Evolutionary conservation across 2,113 vertebrate species (phyloP).

Genomic region (Ammodytes dubius): DNA sequence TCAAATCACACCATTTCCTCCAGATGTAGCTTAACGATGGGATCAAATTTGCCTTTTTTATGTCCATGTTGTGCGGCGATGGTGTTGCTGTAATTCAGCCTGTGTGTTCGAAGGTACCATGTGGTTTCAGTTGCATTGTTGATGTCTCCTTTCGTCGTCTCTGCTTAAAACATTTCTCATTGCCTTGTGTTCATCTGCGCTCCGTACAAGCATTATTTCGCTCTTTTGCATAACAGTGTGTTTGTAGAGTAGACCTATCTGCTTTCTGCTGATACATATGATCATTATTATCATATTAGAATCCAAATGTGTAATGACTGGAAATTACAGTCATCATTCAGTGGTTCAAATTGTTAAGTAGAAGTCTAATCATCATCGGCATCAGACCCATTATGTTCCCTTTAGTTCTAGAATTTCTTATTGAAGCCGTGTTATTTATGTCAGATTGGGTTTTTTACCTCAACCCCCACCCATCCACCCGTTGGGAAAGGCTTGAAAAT

Average conservation of each 20-base stretch:
- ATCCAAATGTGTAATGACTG: slow-evolving; percentile 25
- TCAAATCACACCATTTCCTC: slow-evolving; percentile 20
- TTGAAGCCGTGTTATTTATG: slow-evolving; percentile 53
- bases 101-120: neutral
- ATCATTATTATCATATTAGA: slow-evolving; percentile 34
- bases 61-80: neutral
- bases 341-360: slow-evolving; percentile 21
- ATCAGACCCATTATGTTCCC: neutral
- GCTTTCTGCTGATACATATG: neutral
- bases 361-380: neutral
- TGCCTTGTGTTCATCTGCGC: neutral
- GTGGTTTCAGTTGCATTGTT: slow-evolving; percentile 10
- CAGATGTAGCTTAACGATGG: slow-evolving; percentile 40
- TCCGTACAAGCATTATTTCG: slow-evolving; percentile 10
- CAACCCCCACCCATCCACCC: slow-evolving; percentile 13
- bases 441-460: slow-evolving; percentile 29
- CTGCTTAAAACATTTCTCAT: neutral
- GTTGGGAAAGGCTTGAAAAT: slow-evolving; percentile 57
- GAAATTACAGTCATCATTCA: slow-evolving; percentile 34
- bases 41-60: slow-evolving; percentile 20
- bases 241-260: neutral
- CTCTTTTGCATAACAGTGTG: slow-evolving; percentile 9
- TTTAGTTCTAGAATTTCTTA: slow-evolving; percentile 30
- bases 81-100: slow-evolving; percentile 10
- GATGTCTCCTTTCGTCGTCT: slow-evolving; percentile 9